A percentile compares a stretch with the other conserved stretches of the same genome.
These are phyloP conservation scores for Platypus cylindrus DNA, from an alignment of 2,888 invertebrate genomes.

Conservation along the genomic window DNA sequence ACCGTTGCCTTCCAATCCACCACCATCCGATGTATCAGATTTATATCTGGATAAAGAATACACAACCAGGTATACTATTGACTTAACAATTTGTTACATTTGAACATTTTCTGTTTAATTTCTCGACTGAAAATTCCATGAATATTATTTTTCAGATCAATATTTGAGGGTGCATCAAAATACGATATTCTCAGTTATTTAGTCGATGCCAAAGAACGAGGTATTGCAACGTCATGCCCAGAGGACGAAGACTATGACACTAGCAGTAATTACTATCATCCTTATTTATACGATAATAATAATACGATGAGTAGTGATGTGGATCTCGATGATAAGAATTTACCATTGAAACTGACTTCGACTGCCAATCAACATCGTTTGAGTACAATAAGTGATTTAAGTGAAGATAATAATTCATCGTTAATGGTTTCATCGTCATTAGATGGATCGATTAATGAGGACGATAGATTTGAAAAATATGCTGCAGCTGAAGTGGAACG, in stretches of 20 bases:
- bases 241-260: conserved; percentile 44
- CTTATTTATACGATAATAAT: conserved; percentile 40
- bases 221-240: conserved; percentile 56
- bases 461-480: conserved; percentile 43
- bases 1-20: conserved; percentile 65
- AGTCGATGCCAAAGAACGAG: conserved; percentile 73
- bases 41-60: conserved; percentile 58
- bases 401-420: conserved; percentile 73
- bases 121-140: too few species aligned
- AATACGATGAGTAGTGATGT: too few species aligned
- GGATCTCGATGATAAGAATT: conserved; percentile 47
- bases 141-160: conserved; percentile 37
- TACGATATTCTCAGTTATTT: conserved; percentile 82
- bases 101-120: background rate
- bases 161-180: conserved; percentile 73
- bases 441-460: conserved; percentile 45
- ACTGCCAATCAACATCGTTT: too few species aligned
- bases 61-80: conserved; percentile 46
- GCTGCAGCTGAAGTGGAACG: conserved; percentile 74
- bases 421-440: conserved; percentile 48
- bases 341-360: conserved; percentile 55
- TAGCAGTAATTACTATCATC: conserved; percentile 2
- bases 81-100: conserved; percentile 6
- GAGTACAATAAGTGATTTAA: conserved; percentile 73
- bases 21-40: conserved; percentile 51